phyloP scores from a whole-genome alignment of 2,797 vertebrate genomes.

The Babyrousa celebensis region DNA sequence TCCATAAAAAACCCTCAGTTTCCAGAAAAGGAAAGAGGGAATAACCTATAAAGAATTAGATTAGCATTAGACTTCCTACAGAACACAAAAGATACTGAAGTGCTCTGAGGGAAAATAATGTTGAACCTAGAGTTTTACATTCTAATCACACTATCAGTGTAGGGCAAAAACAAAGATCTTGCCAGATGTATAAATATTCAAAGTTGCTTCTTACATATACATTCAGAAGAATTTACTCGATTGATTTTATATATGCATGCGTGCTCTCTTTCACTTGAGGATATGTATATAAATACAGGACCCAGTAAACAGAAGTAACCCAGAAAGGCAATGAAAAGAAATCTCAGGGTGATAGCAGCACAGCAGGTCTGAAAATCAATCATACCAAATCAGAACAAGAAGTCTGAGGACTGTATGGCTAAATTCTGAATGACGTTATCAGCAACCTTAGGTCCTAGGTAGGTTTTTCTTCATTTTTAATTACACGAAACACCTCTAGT shows the following conservation, averaged over 20 bases:
- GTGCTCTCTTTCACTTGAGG: background rate
- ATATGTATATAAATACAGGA: background rate
- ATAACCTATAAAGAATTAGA: slow-evolving; percentile 17
- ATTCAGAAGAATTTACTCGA: slow-evolving; percentile 5
- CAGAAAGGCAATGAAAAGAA: background rate
- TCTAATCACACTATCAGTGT: background rate
- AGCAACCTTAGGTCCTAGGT: background rate
- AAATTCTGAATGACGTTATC: background rate
- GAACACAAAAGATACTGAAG: slow-evolving; percentile 58
- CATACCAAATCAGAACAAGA: slow-evolving; percentile 21
- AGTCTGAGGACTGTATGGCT: background rate
- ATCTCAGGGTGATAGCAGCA: background rate
- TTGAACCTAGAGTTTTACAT: slow-evolving; percentile 12
- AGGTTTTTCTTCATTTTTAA: slow-evolving; percentile 32
- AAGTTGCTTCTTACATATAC: background rate
- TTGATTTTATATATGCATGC: background rate
- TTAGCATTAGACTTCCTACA: background rate
- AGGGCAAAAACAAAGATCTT: slow-evolving; percentile 15
- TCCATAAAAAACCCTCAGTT: slow-evolving; percentile 44
- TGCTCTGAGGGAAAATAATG: slow-evolving; percentile 24
- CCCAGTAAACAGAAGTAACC: background rate
- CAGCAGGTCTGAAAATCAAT: background rate
- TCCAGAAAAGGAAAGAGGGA: slow-evolving; percentile 47
- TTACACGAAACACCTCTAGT: background rate
- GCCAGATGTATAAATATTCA: slow-evolving; percentile 15